A percentile compares a stretch with the other conserved stretches of the same genome.
These are phyloP conservation scores for Setophaga kirtlandii DNA, from an alignment of 2,113 vertebrate genomes.

Conservation along the genomic window DNA sequence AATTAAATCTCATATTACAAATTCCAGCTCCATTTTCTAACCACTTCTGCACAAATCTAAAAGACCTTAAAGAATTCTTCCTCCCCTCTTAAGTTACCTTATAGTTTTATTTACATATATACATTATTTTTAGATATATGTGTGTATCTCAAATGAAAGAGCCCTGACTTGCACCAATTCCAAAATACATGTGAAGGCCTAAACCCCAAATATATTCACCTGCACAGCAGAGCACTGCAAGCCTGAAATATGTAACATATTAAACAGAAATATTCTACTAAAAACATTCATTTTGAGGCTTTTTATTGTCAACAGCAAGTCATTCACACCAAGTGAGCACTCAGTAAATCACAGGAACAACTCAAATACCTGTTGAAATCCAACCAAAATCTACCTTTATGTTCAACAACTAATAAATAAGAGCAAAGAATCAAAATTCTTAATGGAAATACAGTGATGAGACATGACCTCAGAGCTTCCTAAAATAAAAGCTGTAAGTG, in stretches of 20 bases:
- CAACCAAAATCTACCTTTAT: not conserved
- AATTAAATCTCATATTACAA: not conserved
- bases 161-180: not conserved
- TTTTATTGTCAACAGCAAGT: not conserved
- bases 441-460: not conserved
- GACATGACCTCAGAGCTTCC: not conserved
- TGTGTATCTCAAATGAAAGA: not conserved
- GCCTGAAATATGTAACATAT: not conserved
- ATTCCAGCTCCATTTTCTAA: not conserved
- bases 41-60: not conserved
- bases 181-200: not conserved
- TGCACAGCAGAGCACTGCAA: not conserved
- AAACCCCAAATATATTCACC: not conserved
- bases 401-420: not conserved
- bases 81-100: not conserved
- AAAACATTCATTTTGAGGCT: not conserved
- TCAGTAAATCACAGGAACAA: not conserved
- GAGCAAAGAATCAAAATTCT: not conserved
- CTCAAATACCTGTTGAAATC: not conserved
- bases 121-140: not conserved
- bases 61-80: not conserved
- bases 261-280: not conserved
- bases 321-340: not conserved
- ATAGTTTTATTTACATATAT: not conserved
- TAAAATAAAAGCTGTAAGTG: not conserved